Evolutionary conservation across 2,797 vertebrate genomes (phyloP).

Genomic region (Hirundo rustica): DNA sequence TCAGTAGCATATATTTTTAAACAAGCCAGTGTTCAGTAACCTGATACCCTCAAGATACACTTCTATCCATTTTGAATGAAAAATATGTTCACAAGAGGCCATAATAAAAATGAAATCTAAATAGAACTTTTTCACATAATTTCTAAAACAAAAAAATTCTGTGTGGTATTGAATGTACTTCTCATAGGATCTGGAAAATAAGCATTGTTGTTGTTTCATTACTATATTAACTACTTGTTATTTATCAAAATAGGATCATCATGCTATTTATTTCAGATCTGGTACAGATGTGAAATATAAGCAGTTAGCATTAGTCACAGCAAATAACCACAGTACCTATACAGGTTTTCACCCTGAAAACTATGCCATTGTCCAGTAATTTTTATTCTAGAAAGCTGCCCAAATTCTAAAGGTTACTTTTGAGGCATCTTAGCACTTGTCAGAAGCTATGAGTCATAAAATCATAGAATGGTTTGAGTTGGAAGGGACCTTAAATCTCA

Average conservation of each 20-base stretch:
- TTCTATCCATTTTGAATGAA: not conserved
- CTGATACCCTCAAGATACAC: not conserved
- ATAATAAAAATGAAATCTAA: not conserved
- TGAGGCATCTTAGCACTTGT: not conserved
- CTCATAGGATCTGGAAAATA: not conserved
- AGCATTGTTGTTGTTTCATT: not conserved
- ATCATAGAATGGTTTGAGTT: not conserved
- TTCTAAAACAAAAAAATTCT: not conserved
- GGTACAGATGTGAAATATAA: not conserved
- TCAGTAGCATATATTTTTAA: not conserved
- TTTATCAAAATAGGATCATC: not conserved
- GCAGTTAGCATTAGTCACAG: not conserved
- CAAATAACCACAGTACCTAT: not conserved
- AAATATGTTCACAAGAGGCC: not conserved
- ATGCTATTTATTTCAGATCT: not conserved
- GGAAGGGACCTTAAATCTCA: not conserved
- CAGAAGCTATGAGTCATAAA: not conserved
- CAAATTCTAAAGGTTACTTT: not conserved
- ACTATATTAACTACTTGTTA: not conserved
- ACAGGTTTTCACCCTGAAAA: not conserved
- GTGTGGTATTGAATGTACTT: not conserved
- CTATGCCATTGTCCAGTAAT: not conserved
- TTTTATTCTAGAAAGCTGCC: not conserved
- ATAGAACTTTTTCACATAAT: not conserved
- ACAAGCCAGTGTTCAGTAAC: not conserved